Percentiles rank a stretch among this genome's conserved stretches.
Conservation (phyloP, 2,888 invertebrate genomes). For the Diogma glabrata region DNA sequence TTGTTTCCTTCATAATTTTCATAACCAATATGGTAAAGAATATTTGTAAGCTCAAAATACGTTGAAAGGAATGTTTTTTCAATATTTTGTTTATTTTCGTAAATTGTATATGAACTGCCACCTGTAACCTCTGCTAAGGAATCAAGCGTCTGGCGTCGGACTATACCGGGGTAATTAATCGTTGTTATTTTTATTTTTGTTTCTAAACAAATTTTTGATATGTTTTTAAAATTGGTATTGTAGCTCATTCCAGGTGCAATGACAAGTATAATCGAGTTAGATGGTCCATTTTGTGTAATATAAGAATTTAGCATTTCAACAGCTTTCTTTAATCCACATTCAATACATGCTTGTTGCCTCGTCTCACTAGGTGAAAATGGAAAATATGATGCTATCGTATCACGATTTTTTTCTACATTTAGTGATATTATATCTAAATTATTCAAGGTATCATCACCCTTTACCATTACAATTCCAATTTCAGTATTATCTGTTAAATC, state of each 20-base stretch:
- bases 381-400: slow-evolving; percentile 37
- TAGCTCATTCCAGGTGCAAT: slow-evolving; percentile 43
- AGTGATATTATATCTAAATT: slow-evolving; percentile 32
- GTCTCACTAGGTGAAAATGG: slow-evolving; percentile 42
- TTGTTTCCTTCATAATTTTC: slow-evolving; percentile 38
- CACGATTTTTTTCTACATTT: slow-evolving; percentile 30
- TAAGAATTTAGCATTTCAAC: slow-evolving; percentile 38
- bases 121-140: slow-evolving; percentile 36
- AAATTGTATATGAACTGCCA: slow-evolving; percentile 39
- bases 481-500: slow-evolving; percentile 42
- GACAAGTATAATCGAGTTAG: slow-evolving; percentile 42
- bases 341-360: slow-evolving; percentile 38
- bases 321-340: slow-evolving; percentile 21
- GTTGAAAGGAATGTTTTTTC: slow-evolving; percentile 40
- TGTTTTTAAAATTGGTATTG: slow-evolving; percentile 33
- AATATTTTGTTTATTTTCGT: slow-evolving; percentile 42
- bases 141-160: slow-evolving; percentile 36
- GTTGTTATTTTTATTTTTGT: slow-evolving; percentile 40
- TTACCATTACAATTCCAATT: slow-evolving; percentile 40
- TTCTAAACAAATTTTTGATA: slow-evolving; percentile 28
- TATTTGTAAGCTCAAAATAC: slow-evolving; percentile 41
- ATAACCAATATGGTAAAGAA: slow-evolving; percentile 38
- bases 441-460: slow-evolving; percentile 33
- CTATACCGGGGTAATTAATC: slow-evolving; percentile 42
- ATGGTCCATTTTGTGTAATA: slow-evolving; percentile 35